Base-by-base conservation (phyloP, 1,140 invertebrate species). In the Bombus pyrosoma region DNA sequence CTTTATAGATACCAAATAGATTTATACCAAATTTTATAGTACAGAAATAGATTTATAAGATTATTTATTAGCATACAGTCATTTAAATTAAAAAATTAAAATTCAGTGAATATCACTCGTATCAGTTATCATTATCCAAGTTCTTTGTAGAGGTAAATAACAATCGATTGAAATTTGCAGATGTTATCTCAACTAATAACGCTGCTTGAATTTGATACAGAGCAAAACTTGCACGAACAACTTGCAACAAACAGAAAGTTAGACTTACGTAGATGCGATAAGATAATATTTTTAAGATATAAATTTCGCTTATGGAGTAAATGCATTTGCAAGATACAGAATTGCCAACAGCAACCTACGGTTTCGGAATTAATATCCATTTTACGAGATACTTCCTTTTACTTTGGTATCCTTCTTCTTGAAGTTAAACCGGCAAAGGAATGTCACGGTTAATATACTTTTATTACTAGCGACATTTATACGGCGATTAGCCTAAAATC, bases 401-500 rank as follows among this genome's bases (percentile, higher is more conserved):
- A n/a, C 22, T 71, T 39, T 12, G 18, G 41, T 25, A n/a, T 72
- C 10, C 34, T 28, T 18, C 8, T 41, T 72, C 2, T 3, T 12
- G 4, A 28, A 18, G 13, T 59, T n/a, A 28, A 64, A 43, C 15
- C 37, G 13, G 59, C 34, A 32, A 10, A 62, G 37, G 53, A 73
- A 73, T 62, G 28, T 62, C n/a, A 62, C 39, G 25, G 34, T 43
- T 18, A 15, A 37, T 53, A n/a, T n/a, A 59, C 15, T 47, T 66
- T 53, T 18, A 76, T 25, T 39, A 13, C 32, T 1, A 15, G 5
- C 4, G 3, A 3, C 22, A 75, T 62, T 74, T 34, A 53, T 34
- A 57, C 32, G 32, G 12, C 25, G 74, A 76, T 76, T 59, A 76
- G 74, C 47, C 47, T 76, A 76, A 76, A 76, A 76, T 76, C 34